These are phyloP conservation scores for Eurypyga helias DNA, from an alignment of 2,113 vertebrate genomes.

Conservation along the genomic window DNA sequence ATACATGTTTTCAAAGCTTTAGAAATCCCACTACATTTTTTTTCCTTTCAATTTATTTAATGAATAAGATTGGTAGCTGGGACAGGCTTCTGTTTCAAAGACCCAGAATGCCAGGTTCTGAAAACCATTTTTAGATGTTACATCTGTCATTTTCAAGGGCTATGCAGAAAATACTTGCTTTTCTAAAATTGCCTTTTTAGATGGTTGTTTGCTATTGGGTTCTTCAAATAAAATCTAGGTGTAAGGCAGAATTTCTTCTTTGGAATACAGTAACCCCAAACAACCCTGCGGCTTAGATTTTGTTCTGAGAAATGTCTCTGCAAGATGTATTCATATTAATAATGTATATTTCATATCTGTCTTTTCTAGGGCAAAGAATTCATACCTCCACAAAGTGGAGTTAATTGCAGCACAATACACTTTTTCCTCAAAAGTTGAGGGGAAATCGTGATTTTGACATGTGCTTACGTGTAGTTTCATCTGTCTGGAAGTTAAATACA, in stretches of 20 bases:
- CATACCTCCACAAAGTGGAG: not conserved
- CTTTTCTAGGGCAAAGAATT: conserved; percentile 10
- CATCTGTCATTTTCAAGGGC: not conserved
- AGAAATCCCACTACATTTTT: not conserved
- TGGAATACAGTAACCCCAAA: not conserved
- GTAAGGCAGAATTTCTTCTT: not conserved
- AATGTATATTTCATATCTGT: not conserved
- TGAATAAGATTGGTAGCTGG: not conserved
- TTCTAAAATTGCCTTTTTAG: not conserved
- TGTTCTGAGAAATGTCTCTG: not conserved
- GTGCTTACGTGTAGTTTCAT: not conserved
- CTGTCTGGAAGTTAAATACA: not conserved
- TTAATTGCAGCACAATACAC: not conserved
- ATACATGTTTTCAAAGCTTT: not conserved
- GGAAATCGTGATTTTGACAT: not conserved
- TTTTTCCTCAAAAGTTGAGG: not conserved
- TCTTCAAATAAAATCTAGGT: not conserved
- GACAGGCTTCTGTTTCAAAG: not conserved
- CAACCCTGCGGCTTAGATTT: not conserved
- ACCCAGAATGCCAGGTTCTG: not conserved
- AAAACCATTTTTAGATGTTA: not conserved
- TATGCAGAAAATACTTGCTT: not conserved
- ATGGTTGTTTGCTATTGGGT: not conserved
- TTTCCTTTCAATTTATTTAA: not conserved
- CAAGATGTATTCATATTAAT: not conserved